phyloP scores from a whole-genome alignment of 2,797 vertebrate genomes.

The Mycteria americana region DNA sequence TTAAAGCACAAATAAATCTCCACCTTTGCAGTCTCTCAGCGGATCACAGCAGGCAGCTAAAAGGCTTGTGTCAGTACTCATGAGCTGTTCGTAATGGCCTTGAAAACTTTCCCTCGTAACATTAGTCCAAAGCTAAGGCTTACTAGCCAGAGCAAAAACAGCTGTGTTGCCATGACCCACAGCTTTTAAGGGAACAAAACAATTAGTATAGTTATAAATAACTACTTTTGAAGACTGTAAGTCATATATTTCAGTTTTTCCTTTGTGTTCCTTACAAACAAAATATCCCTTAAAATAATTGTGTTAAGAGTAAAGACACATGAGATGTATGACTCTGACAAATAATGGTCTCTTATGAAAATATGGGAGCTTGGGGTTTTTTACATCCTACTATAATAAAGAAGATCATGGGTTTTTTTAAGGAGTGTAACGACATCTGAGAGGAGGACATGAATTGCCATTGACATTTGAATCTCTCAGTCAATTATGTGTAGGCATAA shows the following conservation, averaged over 20 bases:
- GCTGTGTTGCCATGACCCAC: slow-evolving; percentile 15
- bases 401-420: neutral
- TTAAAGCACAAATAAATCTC: neutral
- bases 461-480: neutral
- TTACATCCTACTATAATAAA: neutral
- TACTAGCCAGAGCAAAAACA: slow-evolving; percentile 10
- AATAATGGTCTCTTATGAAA: neutral
- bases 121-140: neutral
- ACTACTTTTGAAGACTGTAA: neutral
- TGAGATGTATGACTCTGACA: neutral
- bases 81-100: neutral
- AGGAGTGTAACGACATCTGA: neutral
- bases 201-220: slow-evolving; percentile 21
- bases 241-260: slow-evolving; percentile 12
- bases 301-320: neutral
- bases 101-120: neutral
- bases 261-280: slow-evolving; percentile 8
- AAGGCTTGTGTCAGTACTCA: neutral
- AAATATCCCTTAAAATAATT: slow-evolving; percentile 8
- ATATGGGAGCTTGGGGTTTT: neutral
- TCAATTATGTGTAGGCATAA: neutral
- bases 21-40: neutral
- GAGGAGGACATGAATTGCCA: neutral
- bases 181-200: slow-evolving; percentile 22
- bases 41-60: neutral